Base-by-base conservation (phyloP, 2,888 invertebrate genomes). In the Hyalella azteca region DNA sequence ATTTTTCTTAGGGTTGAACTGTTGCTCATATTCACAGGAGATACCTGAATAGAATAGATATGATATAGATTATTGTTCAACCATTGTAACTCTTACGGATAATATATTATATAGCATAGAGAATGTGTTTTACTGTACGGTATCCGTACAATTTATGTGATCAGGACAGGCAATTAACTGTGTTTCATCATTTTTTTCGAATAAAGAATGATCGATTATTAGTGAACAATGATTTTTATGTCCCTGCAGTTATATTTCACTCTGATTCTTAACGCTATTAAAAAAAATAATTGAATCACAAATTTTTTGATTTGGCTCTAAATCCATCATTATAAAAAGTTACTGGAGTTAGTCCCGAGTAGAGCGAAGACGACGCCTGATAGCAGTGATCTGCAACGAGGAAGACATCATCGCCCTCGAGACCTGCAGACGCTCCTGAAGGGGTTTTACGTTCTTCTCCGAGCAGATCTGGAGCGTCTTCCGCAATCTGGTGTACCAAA, bases 381-480 rank as follows among this genome's bases (percentile, higher is more conserved):
- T 66, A 66, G 66, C 32, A 66, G 66, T 29, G 66, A 36, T 36
- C 13, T 3, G 66, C 19, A 5, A 36, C 66, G 0, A n/a, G 9
- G 66, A 36, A 32, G 4, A n/a, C 66, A 2, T 9, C 66, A 66
- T 7, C 66, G 9, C 32, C 39, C 29, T 7, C 66, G 19, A 26
- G 15, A 29, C 36, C 9, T 3, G 19, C 66, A 36, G 66, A 1
- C 3, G 39, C 66, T 11, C 66, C 66, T 2, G 66, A 36, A 5
- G 66, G 29, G 0, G 66, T 0, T 13, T 66, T 66, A 9, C 39
- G 32, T 19, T 66, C 66, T 11, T 36, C 3, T n/a, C 66, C 66
- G 36, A 66, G 36, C 66, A 66, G 66, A 36, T 66, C 66, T 32
- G 66, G 66, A 7, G 66, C 19, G 66, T 19, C 66, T 7, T 66